Conservation (phyloP, 2,113 vertebrate genomes). For the Prunella fulvescens region DNA sequence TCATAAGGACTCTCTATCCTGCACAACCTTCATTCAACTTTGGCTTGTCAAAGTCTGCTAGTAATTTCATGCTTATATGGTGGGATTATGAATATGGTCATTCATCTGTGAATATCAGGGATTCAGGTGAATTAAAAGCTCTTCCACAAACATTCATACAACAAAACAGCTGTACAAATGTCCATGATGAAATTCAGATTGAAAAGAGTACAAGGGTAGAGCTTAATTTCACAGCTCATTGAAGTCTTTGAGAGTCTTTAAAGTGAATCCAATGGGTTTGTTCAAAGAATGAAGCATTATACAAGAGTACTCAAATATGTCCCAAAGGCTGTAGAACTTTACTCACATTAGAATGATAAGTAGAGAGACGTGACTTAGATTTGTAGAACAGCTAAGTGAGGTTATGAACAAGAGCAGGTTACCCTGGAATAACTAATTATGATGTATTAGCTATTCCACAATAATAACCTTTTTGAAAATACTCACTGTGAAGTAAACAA, state of each 20-base stretch:
- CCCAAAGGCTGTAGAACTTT: constrained; percentile 5
- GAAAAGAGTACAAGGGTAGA: constrained; percentile 43
- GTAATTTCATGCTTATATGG: constrained; percentile 29
- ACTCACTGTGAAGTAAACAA: not conserved
- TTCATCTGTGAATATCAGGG: constrained; percentile 43
- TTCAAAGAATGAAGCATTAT: constrained; percentile 33
- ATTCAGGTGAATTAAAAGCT: constrained; percentile 56
- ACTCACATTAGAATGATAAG: not conserved
- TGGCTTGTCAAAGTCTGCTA: not conserved
- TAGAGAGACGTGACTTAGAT: not conserved
- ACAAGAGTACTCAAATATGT: constrained; percentile 2
- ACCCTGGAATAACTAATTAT: not conserved
- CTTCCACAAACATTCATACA: constrained; percentile 40
- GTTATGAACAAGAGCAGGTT: not conserved
- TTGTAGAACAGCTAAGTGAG: not conserved
- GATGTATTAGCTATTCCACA: not conserved
- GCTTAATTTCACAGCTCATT: constrained; percentile 66
- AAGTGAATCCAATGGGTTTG: constrained; percentile 46
- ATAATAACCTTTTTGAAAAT: not conserved
- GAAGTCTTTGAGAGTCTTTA: constrained; percentile 49
- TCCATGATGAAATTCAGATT: constrained; percentile 43
- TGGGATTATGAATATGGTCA: constrained; percentile 7
- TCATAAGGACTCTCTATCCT: not conserved
- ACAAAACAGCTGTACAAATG: constrained; percentile 48
- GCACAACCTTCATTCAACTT: constrained; percentile 44